Percentiles rank a stretch among this genome's conserved stretches.
Evolutionary conservation across 1,140 invertebrate species (phyloP).

Genomic region (Anastrepha obliqua): DNA sequence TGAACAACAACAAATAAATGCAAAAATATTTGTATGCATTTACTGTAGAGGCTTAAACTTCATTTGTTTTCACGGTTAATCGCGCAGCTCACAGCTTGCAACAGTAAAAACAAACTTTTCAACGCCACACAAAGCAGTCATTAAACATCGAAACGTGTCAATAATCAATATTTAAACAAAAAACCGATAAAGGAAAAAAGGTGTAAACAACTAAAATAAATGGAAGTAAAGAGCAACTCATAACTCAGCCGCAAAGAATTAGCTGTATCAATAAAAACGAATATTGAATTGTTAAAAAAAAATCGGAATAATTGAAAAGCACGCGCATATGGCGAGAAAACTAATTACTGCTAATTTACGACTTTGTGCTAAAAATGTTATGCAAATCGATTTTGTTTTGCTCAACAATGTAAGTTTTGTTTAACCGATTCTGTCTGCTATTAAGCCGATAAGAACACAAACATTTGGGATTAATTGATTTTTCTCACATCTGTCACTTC

Average conservation of each 20-base stretch:
- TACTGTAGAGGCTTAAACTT: too few species aligned
- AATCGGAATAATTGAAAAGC: background rate
- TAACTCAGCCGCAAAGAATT: background rate
- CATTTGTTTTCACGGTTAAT: background rate
- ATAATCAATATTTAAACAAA: slow-evolving; percentile 37
- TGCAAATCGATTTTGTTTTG: background rate
- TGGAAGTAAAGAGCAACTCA: background rate
- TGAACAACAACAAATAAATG: background rate
- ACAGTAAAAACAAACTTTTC: background rate
- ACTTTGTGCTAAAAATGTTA: background rate
- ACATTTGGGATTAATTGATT: background rate
- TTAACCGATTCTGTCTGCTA: background rate
- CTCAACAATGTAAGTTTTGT: background rate
- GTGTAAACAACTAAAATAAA: background rate
- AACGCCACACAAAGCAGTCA: background rate
- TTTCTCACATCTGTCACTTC: background rate
- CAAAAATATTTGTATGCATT: background rate
- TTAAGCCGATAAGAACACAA: background rate
- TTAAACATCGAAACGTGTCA: slow-evolving; percentile 32
- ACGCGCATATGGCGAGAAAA: background rate
- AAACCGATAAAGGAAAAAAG: background rate
- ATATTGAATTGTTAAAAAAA: background rate
- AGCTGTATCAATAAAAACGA: background rate
- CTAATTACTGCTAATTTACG: slow-evolving; percentile 33
- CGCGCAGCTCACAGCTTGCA: background rate